phyloP scores from a whole-genome alignment of 2,797 vertebrate genomes.

The Podarcis siculus region DNA sequence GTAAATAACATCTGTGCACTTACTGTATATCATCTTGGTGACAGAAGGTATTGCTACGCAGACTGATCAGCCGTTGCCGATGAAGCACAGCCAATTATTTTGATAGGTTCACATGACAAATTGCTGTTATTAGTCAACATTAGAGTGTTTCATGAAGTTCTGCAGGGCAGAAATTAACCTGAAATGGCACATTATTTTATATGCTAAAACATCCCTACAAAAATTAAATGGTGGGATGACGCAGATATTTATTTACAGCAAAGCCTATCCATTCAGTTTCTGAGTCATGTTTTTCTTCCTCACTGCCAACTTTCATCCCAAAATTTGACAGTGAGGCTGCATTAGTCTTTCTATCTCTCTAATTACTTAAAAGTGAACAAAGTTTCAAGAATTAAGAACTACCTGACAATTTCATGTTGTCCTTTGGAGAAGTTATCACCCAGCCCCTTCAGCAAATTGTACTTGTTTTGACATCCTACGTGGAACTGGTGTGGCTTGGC shows the following conservation, averaged over 20 bases:
- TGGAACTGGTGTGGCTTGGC: not conserved
- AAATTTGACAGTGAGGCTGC: not conserved
- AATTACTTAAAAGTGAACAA: not conserved
- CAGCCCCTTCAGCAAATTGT: not conserved
- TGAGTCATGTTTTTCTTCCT: conserved; percentile 31
- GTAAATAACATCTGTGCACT: conserved; percentile 70
- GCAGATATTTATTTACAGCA: conserved; percentile 14
- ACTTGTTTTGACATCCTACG: not conserved
- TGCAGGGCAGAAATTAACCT: conserved; percentile 16
- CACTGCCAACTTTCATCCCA: conserved; percentile 3
- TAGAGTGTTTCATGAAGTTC: conserved; percentile 50
- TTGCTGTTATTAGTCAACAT: conserved; percentile 70
- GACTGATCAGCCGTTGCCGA: conserved; percentile 61
- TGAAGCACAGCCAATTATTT: conserved; percentile 72
- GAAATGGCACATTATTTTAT: conserved; percentile 31
- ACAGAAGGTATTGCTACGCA: conserved; percentile 69
- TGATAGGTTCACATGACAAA: conserved; percentile 67
- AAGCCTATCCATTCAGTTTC: conserved; percentile 20
- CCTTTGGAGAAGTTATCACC: not conserved
- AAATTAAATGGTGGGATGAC: conserved; percentile 14
- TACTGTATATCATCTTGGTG: conserved; percentile 65
- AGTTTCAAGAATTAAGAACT: conserved; percentile 27
- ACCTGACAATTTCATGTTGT: not conserved
- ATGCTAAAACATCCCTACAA: conserved; percentile 43
- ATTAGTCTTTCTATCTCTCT: not conserved